Percentiles rank a stretch among this genome's conserved stretches.
These are phyloP conservation scores for Pammene aurita DNA, from an alignment of 2,888 invertebrate genomes.

Conservation along the genomic window DNA sequence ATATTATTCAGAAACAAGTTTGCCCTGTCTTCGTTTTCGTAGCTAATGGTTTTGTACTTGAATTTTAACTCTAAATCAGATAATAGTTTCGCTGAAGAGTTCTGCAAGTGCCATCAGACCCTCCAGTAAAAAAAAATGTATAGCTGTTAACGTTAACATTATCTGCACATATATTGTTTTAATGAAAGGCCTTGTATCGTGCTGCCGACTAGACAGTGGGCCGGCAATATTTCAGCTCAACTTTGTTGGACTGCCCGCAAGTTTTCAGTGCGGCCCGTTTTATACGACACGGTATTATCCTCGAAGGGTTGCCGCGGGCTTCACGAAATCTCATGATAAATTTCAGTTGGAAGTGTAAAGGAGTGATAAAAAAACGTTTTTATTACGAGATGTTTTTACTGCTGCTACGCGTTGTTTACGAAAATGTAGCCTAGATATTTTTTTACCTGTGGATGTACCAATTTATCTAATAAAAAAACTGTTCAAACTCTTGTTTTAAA, in stretches of 20 bases:
- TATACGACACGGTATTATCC: constrained; percentile 26
- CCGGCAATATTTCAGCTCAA: constrained; percentile 21
- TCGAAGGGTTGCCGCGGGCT: constrained; percentile 19
- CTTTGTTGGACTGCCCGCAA: constrained; percentile 21
- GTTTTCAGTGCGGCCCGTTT: constrained; percentile 18
- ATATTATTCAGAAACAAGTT: background rate
- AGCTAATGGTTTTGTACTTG: no score
- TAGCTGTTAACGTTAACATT: no score
- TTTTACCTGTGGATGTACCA: no score
- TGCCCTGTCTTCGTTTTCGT: no score
- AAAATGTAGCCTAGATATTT: background rate
- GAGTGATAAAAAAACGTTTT: constrained; percentile 5
- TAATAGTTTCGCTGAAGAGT: background rate
- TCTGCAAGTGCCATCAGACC: background rate
- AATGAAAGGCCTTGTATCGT: constrained; percentile 10
- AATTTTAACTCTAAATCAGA: no score
- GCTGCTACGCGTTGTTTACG: background rate
- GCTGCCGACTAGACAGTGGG: constrained; percentile 8
- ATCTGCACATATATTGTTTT: constrained; percentile 11
- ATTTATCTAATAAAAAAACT: no score
- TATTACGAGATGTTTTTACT: background rate
- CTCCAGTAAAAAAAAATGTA: no score
- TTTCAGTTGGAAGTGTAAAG: constrained; percentile 16
- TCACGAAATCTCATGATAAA: constrained; percentile 17
- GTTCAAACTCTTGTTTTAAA: no score